Evolutionary conservation across 2,797 vertebrate species (phyloP), one percentile per base, ranked within the genome.

Genomic region (Syngnathus rostellatus): DNA sequence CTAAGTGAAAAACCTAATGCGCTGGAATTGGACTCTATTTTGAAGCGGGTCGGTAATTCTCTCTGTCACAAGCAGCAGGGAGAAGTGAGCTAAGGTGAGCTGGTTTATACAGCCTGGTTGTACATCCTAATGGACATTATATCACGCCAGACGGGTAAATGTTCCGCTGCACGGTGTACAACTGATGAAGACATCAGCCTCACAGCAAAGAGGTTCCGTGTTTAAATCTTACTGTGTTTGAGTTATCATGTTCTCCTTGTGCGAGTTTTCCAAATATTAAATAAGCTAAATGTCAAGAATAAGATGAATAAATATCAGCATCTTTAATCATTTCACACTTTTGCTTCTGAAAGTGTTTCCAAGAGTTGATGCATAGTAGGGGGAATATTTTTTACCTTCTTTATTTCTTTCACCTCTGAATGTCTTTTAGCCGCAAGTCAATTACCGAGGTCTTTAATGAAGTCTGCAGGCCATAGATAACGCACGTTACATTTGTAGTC

Each of bases 391-490:
- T 14, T 57, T 5, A 16, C 38, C 39, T 21, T 10, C 2, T 21
- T 21, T n/a, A 61, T 61, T 41, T 39, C 40, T 41, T 61, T 61
- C 59, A 61, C 39, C 39, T 41, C 39, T 14, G 3, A 21, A 21
- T 7, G 39, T 61, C 59, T 61, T 39, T 61, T 39, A 41, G 59
- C 38, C 40, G 59, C 59, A 40, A 61, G 59, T 43, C 59, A 61
- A 61, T 61, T 61, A 61, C 59, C 14, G 19, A 8, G 39, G 39
- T n/a, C 59, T 21, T 41, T 61, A 43, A 61, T 61, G 39, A 40
- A 23, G 59, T 61, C 41, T 43, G 9, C 59, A 43, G 43, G 59
- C n/a, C 59, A 43, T 61, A 61, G 40, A 61, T 61, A 43, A 43
- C 39, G 21, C 58, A n/a, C 51, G 9, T n/a, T 53, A 54, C 8